Base-by-base conservation (phyloP, 53 echinoderm and acorn worm species). In the Echinarachnius parma region DNA sequence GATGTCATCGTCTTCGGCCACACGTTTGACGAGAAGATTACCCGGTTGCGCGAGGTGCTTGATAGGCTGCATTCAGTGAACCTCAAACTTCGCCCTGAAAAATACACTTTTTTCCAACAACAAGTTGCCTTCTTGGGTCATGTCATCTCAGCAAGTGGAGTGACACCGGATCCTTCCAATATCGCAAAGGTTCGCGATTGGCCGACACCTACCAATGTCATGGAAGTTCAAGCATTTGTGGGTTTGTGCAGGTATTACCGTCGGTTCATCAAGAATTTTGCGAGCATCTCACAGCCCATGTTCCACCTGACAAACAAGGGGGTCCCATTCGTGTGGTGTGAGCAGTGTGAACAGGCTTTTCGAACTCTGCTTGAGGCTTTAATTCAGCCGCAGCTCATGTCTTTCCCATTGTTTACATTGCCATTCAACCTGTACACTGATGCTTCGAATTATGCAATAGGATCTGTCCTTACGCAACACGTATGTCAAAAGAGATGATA, bases 1-100 rank as follows among this genome's bases (percentile, higher is more conserved):
- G 89, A 85, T 30, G 64, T 85, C 21, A 82, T 89, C 34, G 55
- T 81, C 4, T 77, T 89, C 24, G 85, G 81, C 5, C 71, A 31
- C 20, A 50, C 55, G 15, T 89, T 86, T 35, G 44, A 72, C 4
- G 78, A 90, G 14, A 68, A 90, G 16, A 30, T 85, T 22, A 22
- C 11, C 4, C 50, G 50, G 4, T 46, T 89, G 24, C 53, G 53
- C n/a, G 61, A 66, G 28, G 89, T 89, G 21, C 72, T 81, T 33
- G 33, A 20, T 4, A 61, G 75, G 1, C 15, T 81, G 5, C 37
- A 63, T 0, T 24, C 75, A 5, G 83, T 67, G 9, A 69, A 53
- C 9, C 46, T 77, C 16, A 78, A 77, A 13, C 37, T 64, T 3
- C 48, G 62, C 3, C 64, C 76, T 0, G 59, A 75, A 5, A 80